phyloP scores from a whole-genome alignment of 2,113 vertebrate species.

The Coryphaenoides rupestris region DNA sequence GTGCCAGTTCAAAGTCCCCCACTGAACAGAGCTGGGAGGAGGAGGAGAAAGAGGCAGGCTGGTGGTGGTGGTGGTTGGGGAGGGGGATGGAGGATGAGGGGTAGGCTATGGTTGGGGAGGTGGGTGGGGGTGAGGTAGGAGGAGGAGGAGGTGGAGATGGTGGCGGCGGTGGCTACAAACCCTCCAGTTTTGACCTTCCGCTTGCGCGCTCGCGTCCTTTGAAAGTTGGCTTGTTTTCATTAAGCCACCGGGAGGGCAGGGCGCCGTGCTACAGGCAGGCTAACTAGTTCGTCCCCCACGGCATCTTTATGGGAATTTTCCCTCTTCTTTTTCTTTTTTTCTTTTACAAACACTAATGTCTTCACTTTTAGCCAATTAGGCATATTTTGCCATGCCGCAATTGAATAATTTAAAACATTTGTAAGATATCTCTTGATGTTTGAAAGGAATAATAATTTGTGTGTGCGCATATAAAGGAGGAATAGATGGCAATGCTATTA shows the following conservation, averaged over 20 bases:
- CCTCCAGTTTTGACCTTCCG: conserved; percentile 77
- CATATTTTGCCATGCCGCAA: conserved; percentile 36
- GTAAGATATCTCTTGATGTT: conserved; percentile 55
- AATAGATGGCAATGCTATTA: conserved; percentile 31
- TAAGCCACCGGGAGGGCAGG: conserved; percentile 57
- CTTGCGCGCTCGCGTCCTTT: conserved; percentile 70
- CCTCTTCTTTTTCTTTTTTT: conserved; percentile 26
- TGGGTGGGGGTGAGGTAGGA: conserved; percentile 29
- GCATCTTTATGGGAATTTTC: conserved; percentile 60
- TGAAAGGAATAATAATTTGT: conserved; percentile 61
- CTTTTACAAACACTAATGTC: conserved; percentile 43
- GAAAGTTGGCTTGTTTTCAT: conserved; percentile 73
- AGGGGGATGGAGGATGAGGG: conserved; percentile 22
- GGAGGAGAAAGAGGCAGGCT: conserved; percentile 21
- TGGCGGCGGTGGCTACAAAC: conserved; percentile 51
- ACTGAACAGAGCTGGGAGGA: conserved; percentile 33
- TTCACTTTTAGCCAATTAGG: conserved; percentile 62
- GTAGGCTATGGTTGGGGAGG: conserved; percentile 32
- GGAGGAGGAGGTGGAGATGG: too few species aligned
- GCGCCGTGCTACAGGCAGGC: conserved; percentile 50
- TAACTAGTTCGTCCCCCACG: conserved; percentile 36
- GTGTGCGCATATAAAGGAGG: conserved; percentile 41
- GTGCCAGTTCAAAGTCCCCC: conserved; percentile 74
- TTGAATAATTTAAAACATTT: conserved; percentile 67
- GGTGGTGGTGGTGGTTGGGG: conserved; percentile 36